Base-by-base conservation (phyloP, 2,797 vertebrate genomes). In the Bradypodion ventrale region DNA sequence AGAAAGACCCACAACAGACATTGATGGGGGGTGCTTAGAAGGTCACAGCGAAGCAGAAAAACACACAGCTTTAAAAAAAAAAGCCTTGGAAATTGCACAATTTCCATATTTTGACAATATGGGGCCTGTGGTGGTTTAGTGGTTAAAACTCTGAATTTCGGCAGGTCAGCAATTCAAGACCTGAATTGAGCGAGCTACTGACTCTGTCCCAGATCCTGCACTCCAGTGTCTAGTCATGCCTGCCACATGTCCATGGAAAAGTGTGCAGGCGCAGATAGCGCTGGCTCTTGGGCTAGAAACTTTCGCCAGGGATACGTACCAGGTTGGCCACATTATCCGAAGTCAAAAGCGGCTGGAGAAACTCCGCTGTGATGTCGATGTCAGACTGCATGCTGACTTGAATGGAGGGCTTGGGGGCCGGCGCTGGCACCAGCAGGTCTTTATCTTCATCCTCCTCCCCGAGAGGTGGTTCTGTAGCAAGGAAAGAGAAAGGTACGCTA, bases 401-500 rank as follows among this genome's bases (percentile, higher is more conserved):
- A 6, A 93, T 92, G 0, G 95, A 92, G 0, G 95, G 96, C 77
- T 98, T 98, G 0, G 97, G 95, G 0, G 89, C 88, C 0, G 94
- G 87, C 0, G 93, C 93, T 0, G 95, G 90, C 0, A 94, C 94
- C 0, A 96, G 93, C 86, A 96, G 81, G 86, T 99, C 98, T 78
- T 99, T 99, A 91, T 99, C 98, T 80, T 99, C 98, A 0, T 99
- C 98, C 0, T 99, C 98, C 85, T 99, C 98, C 0, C 96, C 98
- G 74, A 99, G 90, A 7, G 96, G 27, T 0, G 97, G 95, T 83
- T 99, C 98, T 99, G 95, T 4, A 83, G 7, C 66, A 85, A 4
- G 1, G 1, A 35, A 78, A 49, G 15, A 62, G 32, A 0, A 10
- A 23, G 13, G 27, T 13, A 2, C 7, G 25, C 0, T 35, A 9